phyloP scores from a whole-genome alignment of 2,888 invertebrate genomes.

The Habrosyne pyritoides region DNA sequence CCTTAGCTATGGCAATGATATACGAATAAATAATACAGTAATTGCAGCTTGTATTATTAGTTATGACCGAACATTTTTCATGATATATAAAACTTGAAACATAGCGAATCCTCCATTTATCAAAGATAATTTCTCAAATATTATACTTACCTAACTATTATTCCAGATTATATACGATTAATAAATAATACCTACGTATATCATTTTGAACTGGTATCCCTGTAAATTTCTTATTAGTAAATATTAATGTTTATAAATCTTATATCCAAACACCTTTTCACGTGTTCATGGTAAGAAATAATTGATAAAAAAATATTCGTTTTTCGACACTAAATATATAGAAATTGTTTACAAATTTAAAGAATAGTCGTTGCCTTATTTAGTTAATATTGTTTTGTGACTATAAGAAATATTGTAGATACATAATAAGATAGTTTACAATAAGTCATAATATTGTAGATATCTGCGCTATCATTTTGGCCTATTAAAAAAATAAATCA shows the following conservation, averaged over 20 bases:
- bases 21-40: background rate
- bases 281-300: slow-evolving; percentile 63
- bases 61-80: background rate
- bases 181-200: slow-evolving; percentile 4
- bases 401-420: slow-evolving; percentile 80
- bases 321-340: slow-evolving; percentile 55
- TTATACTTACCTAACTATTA: slow-evolving; percentile 6
- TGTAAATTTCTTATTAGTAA: slow-evolving; percentile 13
- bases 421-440: slow-evolving; percentile 69
- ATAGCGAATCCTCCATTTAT: slow-evolving; percentile 4
- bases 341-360: slow-evolving; percentile 71
- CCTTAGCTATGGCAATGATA: background rate
- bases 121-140: slow-evolving; percentile 3
- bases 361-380: slow-evolving; percentile 83
- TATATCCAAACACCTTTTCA: slow-evolving; percentile 52
- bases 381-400: slow-evolving; percentile 82
- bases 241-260: background rate
- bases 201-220: slow-evolving; percentile 10
- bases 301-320: slow-evolving; percentile 43
- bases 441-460: slow-evolving; percentile 82
- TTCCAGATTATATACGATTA: slow-evolving; percentile 5
- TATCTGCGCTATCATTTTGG: slow-evolving; percentile 81
- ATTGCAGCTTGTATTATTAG: background rate
- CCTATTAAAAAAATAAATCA: slow-evolving; percentile 82
- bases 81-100: too few relatives aligned